Conservation (phyloP, 2,888 invertebrate species). For the Lamellibrachia satsuma region DNA sequence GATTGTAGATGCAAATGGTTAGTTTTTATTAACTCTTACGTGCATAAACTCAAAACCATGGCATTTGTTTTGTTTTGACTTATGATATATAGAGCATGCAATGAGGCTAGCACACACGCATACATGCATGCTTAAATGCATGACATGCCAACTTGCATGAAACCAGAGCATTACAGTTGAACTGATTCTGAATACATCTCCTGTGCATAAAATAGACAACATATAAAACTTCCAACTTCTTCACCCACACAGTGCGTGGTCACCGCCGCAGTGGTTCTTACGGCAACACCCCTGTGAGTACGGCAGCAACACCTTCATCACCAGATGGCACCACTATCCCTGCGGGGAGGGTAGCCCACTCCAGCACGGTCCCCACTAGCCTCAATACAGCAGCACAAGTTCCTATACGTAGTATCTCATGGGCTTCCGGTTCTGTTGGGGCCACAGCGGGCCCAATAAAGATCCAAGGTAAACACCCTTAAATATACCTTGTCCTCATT, state of each 20-base stretch:
- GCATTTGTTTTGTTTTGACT: no score
- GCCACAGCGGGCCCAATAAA: not conserved
- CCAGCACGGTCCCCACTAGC: conserved; percentile 26
- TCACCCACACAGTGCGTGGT: conserved; percentile 28
- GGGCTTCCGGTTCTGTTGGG: conserved; percentile 30
- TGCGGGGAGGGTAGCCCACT: conserved; percentile 1
- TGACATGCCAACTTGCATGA: not conserved
- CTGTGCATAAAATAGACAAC: not conserved
- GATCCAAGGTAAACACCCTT: not conserved
- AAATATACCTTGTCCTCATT: no score
- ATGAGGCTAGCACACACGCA: not conserved
- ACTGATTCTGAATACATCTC: not conserved
- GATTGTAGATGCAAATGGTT: no score
- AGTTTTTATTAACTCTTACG: no score
- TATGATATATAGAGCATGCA: not conserved
- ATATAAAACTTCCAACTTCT: not conserved
- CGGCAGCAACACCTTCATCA: conserved; percentile 19
- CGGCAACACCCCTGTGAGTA: conserved; percentile 33
- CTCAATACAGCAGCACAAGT: not conserved
- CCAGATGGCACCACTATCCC: conserved; percentile 21
- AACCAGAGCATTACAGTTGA: conserved; percentile 3
- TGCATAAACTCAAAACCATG: no score
- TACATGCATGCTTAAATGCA: not conserved
- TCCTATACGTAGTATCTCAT: not conserved
- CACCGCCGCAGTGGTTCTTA: conserved; percentile 40